Evolutionary conservation across 2,888 invertebrate genomes (phyloP).

Genomic region (Plebejus melissa): DNA sequence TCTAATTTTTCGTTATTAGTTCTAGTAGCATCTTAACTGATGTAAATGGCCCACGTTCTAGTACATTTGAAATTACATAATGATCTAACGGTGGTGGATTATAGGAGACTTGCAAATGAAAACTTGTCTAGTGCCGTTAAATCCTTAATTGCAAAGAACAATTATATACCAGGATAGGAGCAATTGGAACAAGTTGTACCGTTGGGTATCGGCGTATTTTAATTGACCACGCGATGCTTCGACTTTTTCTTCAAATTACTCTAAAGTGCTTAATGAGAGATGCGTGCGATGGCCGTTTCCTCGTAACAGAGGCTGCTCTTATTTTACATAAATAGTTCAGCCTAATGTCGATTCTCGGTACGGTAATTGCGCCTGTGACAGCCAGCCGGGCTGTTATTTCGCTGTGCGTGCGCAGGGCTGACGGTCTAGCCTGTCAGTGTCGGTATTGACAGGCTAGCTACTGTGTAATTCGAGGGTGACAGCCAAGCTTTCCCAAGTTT

Average conservation of each 20-base stretch:
- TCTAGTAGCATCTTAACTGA: neutral
- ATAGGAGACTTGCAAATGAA: slow-evolving; percentile 24
- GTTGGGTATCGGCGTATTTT: slow-evolving; percentile 66
- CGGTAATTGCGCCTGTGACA: slow-evolving; percentile 77
- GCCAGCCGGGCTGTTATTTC: slow-evolving; percentile 42
- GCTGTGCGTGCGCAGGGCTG: slow-evolving; percentile 62
- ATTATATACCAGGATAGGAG: slow-evolving; percentile 64
- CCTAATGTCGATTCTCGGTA: slow-evolving; percentile 77
- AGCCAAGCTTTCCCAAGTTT: slow-evolving; percentile 9
- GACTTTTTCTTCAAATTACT: slow-evolving; percentile 78
- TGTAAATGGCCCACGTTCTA: slow-evolving; percentile 33
- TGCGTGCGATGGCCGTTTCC: slow-evolving; percentile 78
- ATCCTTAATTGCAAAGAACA: slow-evolving; percentile 37
- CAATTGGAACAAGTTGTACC: slow-evolving; percentile 52
- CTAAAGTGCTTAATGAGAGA: slow-evolving; percentile 79
- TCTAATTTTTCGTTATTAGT: neutral
- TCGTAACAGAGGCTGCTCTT: slow-evolving; percentile 73
- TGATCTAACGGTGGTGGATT: slow-evolving; percentile 29
- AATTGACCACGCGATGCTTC: slow-evolving; percentile 77
- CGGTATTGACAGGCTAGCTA: slow-evolving; percentile 58
- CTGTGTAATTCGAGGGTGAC: slow-evolving; percentile 59
- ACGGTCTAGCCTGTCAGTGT: slow-evolving; percentile 69
- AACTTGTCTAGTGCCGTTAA: slow-evolving; percentile 24
- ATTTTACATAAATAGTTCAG: slow-evolving; percentile 78
- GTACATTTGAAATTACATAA: slow-evolving; percentile 7